phyloP scores from a whole-genome alignment of 2,113 vertebrate genomes.

The Salvelinus alpinus region DNA sequence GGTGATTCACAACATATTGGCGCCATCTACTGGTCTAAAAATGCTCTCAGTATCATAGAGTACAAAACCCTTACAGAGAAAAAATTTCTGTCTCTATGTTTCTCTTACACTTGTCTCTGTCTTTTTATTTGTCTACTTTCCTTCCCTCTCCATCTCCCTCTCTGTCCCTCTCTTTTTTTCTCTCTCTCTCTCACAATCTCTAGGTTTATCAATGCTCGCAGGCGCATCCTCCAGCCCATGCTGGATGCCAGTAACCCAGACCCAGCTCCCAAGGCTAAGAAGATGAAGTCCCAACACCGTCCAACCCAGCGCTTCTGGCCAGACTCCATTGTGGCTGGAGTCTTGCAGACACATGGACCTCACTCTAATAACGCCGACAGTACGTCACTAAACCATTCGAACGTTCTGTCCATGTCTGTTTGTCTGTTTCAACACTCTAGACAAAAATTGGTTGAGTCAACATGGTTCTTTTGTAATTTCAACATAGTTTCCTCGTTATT shows the following conservation, averaged over 20 bases:
- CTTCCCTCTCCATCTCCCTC: neutral
- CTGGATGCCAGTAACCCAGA: slow-evolving; percentile 97
- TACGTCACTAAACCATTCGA: slow-evolving; percentile 57
- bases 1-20: slow-evolving; percentile 21
- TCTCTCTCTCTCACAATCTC: neutral
- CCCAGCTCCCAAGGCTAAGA: slow-evolving; percentile 97
- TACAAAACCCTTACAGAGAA: neutral
- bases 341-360: slow-evolving; percentile 88
- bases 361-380: slow-evolving; percentile 86
- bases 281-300: slow-evolving; percentile 98
- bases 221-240: slow-evolving; percentile 97
- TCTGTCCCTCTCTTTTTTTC: neutral
- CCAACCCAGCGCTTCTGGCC: slow-evolving; percentile 98
- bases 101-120: neutral
- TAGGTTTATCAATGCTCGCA: slow-evolving; percentile 97
- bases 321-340: slow-evolving; percentile 94
- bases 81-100: neutral
- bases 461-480: too few species aligned
- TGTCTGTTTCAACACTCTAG: too few species aligned
- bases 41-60: neutral
- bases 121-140: neutral
- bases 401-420: too few species aligned
- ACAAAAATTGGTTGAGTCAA: too few species aligned
- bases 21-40: slow-evolving; percentile 60
- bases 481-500: too few species aligned